Evolutionary conservation across 1,140 invertebrate species (phyloP).

Genomic region (Eufriesea mexicana): DNA sequence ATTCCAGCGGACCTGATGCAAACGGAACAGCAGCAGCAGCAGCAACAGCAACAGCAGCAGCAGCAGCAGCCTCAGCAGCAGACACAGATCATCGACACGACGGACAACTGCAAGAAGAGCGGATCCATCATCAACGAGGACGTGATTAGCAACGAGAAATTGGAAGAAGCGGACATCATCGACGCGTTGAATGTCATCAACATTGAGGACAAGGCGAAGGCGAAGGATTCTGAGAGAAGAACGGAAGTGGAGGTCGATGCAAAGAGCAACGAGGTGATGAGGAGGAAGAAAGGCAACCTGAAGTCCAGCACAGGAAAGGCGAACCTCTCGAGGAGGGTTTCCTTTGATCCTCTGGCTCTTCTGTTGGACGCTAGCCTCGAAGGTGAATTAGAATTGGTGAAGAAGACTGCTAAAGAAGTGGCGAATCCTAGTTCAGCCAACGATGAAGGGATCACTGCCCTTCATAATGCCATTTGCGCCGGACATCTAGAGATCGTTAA

Average conservation of each 20-base stretch:
- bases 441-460: slow-evolving; percentile 98
- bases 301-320: slow-evolving; percentile 88
- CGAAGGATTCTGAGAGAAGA: slow-evolving; percentile 74
- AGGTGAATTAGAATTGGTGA: slow-evolving; percentile 98
- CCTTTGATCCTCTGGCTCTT: slow-evolving; percentile 98
- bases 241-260: slow-evolving; percentile 75
- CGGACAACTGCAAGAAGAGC: slow-evolving; percentile 72
- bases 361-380: slow-evolving; percentile 98
- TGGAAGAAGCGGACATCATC: slow-evolving; percentile 80
- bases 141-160: slow-evolving; percentile 73
- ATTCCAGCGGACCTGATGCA: slow-evolving; percentile 84
- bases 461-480: slow-evolving; percentile 99
- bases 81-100: slow-evolving; percentile 66
- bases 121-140: slow-evolving; percentile 48
- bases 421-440: slow-evolving; percentile 97
- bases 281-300: slow-evolving; percentile 89
- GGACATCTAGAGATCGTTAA: slow-evolving; percentile 99
- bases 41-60: background rate
- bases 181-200: slow-evolving; percentile 80
- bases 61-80: slow-evolving; percentile 64
- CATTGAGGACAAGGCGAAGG: slow-evolving; percentile 79
- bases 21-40: slow-evolving; percentile 78
- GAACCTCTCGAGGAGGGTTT: slow-evolving; percentile 91
- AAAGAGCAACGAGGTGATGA: slow-evolving; percentile 83
- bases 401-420: slow-evolving; percentile 96